Conservation (phyloP, 2,888 invertebrate genomes). For the Lithophane semibrunnea region DNA sequence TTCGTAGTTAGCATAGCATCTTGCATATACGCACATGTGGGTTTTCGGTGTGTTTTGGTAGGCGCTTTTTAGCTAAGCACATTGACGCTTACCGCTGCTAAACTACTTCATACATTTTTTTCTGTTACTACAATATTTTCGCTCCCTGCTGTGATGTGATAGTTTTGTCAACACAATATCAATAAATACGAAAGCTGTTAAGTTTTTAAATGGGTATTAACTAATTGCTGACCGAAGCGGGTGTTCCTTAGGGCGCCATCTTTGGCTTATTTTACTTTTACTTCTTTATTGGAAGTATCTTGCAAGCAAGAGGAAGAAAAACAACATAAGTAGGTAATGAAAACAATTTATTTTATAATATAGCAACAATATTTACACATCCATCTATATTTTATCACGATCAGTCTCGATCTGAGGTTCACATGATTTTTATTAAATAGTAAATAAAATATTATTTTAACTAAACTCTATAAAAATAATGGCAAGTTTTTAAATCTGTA, state of each 20-base stretch:
- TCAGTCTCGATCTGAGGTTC: slow-evolving; percentile 41
- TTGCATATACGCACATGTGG: not conserved
- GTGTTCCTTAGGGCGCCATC: not conserved
- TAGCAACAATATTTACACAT: slow-evolving; percentile 47
- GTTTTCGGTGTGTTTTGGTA: slow-evolving; percentile 8
- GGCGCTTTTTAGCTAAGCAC: slow-evolving; percentile 14
- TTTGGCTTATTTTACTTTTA: not conserved
- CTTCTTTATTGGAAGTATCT: too few species aligned
- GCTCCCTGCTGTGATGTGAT: not conserved
- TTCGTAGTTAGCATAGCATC: not conserved
- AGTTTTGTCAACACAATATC: not conserved
- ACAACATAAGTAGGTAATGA: slow-evolving; percentile 13
- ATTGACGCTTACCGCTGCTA: not conserved
- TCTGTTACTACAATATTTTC: not conserved
- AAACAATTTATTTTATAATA: slow-evolving; percentile 51
- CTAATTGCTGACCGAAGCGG: not conserved
- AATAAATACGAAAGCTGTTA: not conserved
- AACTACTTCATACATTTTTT: not conserved
- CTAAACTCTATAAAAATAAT: slow-evolving; percentile 21
- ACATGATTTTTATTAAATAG: slow-evolving; percentile 6
- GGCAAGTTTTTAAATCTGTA: slow-evolving; percentile 25
- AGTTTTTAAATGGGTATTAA: not conserved
- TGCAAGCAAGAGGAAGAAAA: not conserved
- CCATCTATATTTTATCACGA: slow-evolving; percentile 21
- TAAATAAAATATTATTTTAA: slow-evolving; percentile 10